Conservation (phyloP, 2,888 invertebrate species). For the Mactromeris polynyma region DNA sequence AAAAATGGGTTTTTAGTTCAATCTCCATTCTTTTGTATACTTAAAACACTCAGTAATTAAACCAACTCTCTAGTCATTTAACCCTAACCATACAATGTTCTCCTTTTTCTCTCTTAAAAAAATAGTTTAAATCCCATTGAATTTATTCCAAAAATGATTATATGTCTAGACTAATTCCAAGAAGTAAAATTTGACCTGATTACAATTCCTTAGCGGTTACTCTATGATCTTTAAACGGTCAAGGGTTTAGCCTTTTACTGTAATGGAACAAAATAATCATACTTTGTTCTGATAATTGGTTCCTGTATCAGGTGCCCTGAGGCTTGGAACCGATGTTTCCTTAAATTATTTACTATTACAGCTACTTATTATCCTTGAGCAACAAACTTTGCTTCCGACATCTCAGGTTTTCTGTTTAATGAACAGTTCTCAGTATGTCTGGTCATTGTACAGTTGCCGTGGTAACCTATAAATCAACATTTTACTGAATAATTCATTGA, state of each 20-base stretch:
- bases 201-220: neutral
- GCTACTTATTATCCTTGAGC: neutral
- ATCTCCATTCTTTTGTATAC: no score
- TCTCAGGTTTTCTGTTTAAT: neutral
- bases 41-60: no score
- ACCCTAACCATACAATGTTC: no score
- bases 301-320: neutral
- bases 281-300: constrained; percentile 1
- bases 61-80: no score
- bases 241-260: neutral
- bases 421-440: neutral
- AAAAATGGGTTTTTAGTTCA: no score
- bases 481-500: no score
- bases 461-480: no score
- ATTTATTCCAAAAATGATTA: neutral
- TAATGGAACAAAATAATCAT: neutral
- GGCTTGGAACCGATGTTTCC: neutral
- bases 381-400: neutral
- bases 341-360: neutral
- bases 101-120: no score
- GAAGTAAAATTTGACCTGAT: neutral
- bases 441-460: no score
- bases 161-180: neutral
- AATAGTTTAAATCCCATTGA: no score
- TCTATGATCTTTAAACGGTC: neutral